These are phyloP conservation scores for Lophochroa leadbeateri DNA, from an alignment of 2,113 vertebrate species.

Conservation along the genomic window DNA sequence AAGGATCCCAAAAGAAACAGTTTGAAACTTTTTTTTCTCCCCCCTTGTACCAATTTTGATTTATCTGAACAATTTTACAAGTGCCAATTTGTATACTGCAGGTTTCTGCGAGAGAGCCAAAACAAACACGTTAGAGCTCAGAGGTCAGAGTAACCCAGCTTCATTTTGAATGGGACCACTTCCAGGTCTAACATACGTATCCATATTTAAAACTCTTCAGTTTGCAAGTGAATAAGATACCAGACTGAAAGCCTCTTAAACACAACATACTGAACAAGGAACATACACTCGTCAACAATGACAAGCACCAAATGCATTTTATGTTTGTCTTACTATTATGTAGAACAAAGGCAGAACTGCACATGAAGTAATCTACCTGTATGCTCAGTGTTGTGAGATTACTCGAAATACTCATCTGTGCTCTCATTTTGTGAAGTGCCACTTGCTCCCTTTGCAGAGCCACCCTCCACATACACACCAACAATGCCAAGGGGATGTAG, in stretches of 20 bases:
- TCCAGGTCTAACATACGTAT: conserved; percentile 43
- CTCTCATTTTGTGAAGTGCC: neutral
- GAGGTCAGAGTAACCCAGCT: conserved; percentile 50
- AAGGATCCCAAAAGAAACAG: conserved; percentile 64
- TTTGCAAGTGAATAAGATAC: neutral
- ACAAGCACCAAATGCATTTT: neutral
- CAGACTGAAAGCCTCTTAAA: neutral
- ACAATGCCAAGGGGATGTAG: neutral
- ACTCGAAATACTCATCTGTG: neutral
- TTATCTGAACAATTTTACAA: conserved; percentile 64
- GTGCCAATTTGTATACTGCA: conserved; percentile 57
- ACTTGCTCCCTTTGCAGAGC: neutral
- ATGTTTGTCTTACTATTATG: neutral
- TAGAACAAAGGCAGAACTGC: neutral
- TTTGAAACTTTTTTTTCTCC: conserved; percentile 3
- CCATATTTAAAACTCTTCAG: conserved; percentile 43
- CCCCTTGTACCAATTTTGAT: conserved; percentile 34
- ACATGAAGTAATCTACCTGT: neutral
- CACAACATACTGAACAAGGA: neutral
- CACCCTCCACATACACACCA: neutral
- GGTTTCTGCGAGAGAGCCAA: conserved; percentile 55
- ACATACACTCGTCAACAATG: fast-evolving
- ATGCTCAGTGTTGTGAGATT: neutral
- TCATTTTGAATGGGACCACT: conserved; percentile 58
- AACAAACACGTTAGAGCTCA: conserved; percentile 48